These are phyloP conservation scores for Monochamus saltuarius DNA, from an alignment of 1,140 invertebrate species.

Conservation along the genomic window DNA sequence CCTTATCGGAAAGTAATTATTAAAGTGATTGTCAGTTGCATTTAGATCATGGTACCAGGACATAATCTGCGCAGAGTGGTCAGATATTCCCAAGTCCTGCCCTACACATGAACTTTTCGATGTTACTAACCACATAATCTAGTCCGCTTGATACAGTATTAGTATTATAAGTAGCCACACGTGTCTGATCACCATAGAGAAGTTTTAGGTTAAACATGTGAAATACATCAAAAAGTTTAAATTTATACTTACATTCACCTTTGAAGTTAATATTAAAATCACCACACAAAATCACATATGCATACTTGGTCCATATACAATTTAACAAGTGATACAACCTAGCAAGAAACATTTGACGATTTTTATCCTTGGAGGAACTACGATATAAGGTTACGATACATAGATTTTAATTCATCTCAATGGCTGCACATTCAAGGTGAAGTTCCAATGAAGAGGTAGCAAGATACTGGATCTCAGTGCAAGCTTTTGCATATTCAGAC, in stretches of 20 bases:
- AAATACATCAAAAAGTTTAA: conserved; percentile 7
- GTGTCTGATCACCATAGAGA: conserved; percentile 6
- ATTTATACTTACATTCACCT: conserved; percentile 3
- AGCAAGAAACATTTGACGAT: conserved; percentile 2
- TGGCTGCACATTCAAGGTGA: conserved; percentile 5
- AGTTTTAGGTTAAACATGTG: conserved; percentile 5
- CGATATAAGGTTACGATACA: conserved; percentile 9
- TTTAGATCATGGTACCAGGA: background rate
- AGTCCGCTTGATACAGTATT: conserved; percentile 3
- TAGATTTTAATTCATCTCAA: background rate
- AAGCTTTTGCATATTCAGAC: background rate
- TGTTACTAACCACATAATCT: conserved; percentile 10
- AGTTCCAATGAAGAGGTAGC: conserved; percentile 6
- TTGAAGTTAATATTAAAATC: conserved; percentile 10
- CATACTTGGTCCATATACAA: background rate
- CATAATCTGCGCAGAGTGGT: conserved; percentile 3
- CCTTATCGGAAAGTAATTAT: background rate
- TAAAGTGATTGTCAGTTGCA: background rate
- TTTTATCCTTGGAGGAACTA: conserved; percentile 3
- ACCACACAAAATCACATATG: conserved; percentile 4
- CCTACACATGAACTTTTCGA: conserved; percentile 3
- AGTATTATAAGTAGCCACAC: conserved; percentile 3
- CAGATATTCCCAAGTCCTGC: background rate
- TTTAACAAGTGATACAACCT: background rate
- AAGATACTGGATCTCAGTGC: background rate